Evolutionary conservation across 2,797 vertebrate genomes (phyloP).

Genomic region (Carduelis carduelis): DNA sequence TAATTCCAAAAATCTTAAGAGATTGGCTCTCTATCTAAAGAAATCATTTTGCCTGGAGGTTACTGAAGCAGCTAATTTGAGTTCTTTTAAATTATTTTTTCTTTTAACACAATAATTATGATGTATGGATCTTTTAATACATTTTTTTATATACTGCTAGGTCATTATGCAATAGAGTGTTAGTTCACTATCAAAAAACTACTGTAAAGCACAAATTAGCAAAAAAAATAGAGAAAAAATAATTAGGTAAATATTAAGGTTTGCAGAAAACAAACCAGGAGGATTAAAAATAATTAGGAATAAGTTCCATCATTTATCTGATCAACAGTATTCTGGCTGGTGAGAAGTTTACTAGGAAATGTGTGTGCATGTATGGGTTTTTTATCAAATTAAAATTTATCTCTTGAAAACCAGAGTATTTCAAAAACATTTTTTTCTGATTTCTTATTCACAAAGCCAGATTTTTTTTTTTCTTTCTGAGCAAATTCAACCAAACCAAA

Average conservation of each 20-base stretch:
- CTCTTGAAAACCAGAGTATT: not conserved
- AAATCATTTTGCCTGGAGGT: not conserved
- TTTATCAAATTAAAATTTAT: not conserved
- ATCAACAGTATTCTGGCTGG: not conserved
- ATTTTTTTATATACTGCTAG: not conserved
- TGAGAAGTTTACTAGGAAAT: not conserved
- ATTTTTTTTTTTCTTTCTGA: not conserved
- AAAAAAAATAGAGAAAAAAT: not conserved
- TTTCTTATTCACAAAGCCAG: not conserved
- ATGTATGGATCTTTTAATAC: not conserved
- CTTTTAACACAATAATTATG: not conserved
- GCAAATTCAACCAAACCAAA: not conserved
- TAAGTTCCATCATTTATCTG: not conserved
- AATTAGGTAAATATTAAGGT: not conserved
- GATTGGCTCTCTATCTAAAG: not conserved
- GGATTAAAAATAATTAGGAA: not conserved
- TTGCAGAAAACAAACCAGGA: not conserved
- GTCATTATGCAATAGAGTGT: not conserved
- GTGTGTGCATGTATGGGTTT: fast-evolving
- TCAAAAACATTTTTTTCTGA: not conserved
- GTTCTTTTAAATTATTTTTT: not conserved
- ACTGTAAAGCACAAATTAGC: not conserved
- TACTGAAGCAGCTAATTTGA: not conserved
- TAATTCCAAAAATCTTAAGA: not conserved
- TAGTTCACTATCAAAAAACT: not conserved